Percentiles rank a stretch among this genome's conserved stretches.
Evolutionary conservation across 1,140 invertebrate species (phyloP).

Genomic region (Danaus plexippus): DNA sequence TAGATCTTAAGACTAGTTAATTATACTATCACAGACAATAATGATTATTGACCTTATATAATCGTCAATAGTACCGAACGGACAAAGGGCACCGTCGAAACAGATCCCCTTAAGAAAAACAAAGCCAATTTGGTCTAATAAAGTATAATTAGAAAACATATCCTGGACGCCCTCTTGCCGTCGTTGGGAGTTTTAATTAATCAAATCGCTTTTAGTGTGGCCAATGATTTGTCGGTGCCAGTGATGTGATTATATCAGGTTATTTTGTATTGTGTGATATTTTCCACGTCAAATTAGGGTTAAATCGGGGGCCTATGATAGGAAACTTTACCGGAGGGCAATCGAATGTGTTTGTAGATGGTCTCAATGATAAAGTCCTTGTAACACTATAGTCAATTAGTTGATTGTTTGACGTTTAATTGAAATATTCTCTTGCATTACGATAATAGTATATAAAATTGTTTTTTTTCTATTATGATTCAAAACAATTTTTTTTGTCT

Average conservation of each 20-base stretch:
- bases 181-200: conserved; percentile 51
- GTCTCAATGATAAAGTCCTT: too few species aligned
- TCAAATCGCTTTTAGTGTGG: conserved; percentile 49
- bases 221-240: conserved; percentile 25
- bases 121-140: conserved; percentile 64
- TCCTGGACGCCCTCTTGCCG: conserved; percentile 56
- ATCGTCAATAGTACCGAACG: conserved; percentile 63
- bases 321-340: too few species aligned
- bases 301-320: conserved; percentile 32
- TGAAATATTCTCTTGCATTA: too few species aligned
- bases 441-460: too few species aligned
- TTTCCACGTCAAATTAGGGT: conserved; percentile 39
- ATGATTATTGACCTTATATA: conserved; percentile 67
- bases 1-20: conserved; percentile 50
- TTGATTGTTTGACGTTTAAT: too few species aligned
- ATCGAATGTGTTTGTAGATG: too few species aligned
- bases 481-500: too few species aligned
- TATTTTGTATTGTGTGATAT: conserved; percentile 50
- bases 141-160: conserved; percentile 66
- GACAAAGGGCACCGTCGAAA: conserved; percentile 52
- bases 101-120: conserved; percentile 49
- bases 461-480: too few species aligned
- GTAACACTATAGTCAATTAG: too few species aligned
- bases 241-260: conserved; percentile 37
- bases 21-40: conserved; percentile 64